Evolutionary conservation across 2,888 invertebrate genomes (phyloP), one percentile per base, ranked within the genome.

Genomic region (Dioctria rufipes): DNA sequence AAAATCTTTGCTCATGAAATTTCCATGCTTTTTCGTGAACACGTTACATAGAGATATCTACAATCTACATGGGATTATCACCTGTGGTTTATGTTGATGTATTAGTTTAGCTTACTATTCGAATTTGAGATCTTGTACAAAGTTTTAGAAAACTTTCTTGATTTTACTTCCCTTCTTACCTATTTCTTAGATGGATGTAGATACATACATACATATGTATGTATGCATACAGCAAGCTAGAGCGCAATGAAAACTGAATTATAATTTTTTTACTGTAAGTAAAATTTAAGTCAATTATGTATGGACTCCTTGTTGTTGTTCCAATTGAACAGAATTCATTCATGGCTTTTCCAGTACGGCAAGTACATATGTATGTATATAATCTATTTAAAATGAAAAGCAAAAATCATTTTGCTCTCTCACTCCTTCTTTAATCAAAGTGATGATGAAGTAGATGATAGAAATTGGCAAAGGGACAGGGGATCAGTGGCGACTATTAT

Each of bases 241-340:
- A 37, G 73, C 54, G 60, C 75, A 75, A 75, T 75, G 46, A 42
- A 51, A 67, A 39, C 71, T 40, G 54, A 75, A 43, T 75, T 75
- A 25, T 25, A 75, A 60, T 75, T 75, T 61, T 43, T 25, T 25
- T 43, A 75, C 60, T 75, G 60, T 75, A 37, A n/a, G 25, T 43
- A 61, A 60, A 46, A 43, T 75, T 42, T 75, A 61, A 61, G 60
- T 75, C 75, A 75, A 75, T 75, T 75, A 75, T 42, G 25, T 25
- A 25, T 25, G 25, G 25, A 25, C 25, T 25, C 25, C 25, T 6
- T 43, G 42, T 43, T 60, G 60, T 75, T 75, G 61, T 61, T 75
- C 60, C 75, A 75, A 75, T 75, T 61, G 75, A 71, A 71, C 71
- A 69, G 46, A 69, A 51, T 69, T 13, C 69, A 39, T 49, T 40